Evolutionary conservation across 1,140 invertebrate species (phyloP).

Genomic region (Pseudomyrmex pallidus): DNA sequence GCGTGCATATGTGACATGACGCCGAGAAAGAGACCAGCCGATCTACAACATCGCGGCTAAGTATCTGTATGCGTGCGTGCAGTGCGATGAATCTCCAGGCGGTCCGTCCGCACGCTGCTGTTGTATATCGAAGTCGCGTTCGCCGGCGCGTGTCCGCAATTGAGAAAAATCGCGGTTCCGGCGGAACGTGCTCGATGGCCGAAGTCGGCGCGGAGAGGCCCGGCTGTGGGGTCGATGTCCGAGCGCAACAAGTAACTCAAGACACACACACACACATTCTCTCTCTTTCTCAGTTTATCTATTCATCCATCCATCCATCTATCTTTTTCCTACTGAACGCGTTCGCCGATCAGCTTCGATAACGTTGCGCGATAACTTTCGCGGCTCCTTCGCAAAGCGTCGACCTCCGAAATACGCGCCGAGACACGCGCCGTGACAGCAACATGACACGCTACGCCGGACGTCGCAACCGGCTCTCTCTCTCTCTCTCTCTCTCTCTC

Average conservation of each 20-base stretch:
- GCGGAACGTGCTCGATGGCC: conserved; percentile 67
- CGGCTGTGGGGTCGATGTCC: conserved; percentile 72
- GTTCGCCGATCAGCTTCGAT: conserved; percentile 54
- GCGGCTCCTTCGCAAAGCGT: conserved; percentile 27
- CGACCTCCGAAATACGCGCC: conserved; percentile 50
- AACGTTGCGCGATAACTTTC: conserved; percentile 49
- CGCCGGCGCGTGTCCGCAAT: conserved; percentile 51
- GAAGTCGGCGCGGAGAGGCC: conserved; percentile 59
- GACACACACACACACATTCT: background rate
- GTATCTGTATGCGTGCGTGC: no score
- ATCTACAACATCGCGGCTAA: no score
- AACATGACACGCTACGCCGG: background rate
- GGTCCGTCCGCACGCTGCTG: background rate
- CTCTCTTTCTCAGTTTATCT: conserved; percentile 28
- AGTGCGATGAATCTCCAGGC: conserved; percentile 1
- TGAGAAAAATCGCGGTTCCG: conserved; percentile 68
- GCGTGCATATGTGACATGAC: no score
- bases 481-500: conserved; percentile 5
- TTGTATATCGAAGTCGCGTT: conserved; percentile 43
- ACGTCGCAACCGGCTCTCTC: conserved; percentile 15
- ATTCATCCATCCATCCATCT: conserved; percentile 39
- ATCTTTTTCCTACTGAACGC: conserved; percentile 35
- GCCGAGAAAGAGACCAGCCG: no score
- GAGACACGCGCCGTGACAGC: background rate
- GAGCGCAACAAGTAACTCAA: conserved; percentile 71